Percentiles rank a stretch among this genome's conserved stretches.
Evolutionary conservation across 2,113 vertebrate genomes (phyloP).

Genomic region (Jaculus jaculus): DNA sequence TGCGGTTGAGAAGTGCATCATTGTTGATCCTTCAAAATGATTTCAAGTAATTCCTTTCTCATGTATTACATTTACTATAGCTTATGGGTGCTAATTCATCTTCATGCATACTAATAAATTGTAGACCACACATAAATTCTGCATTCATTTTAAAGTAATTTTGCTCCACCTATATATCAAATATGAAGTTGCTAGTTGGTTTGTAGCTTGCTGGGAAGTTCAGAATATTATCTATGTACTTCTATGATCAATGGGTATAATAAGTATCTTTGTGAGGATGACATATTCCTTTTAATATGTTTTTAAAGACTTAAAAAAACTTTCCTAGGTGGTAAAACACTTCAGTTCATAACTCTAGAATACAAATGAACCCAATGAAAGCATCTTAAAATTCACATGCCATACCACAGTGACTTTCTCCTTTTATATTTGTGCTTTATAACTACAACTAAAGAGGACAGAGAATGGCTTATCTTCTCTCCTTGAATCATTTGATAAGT

Average conservation of each 20-base stretch:
- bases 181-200: conserved; percentile 20
- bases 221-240: conserved; percentile 35
- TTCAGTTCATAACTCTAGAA: conserved; percentile 35
- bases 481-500: conserved; percentile 45
- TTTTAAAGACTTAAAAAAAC: conserved; percentile 38
- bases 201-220: neutral
- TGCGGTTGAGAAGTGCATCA: conserved; percentile 64
- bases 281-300: conserved; percentile 60
- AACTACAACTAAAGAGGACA: conserved; percentile 55
- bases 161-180: conserved; percentile 69
- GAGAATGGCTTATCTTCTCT: conserved; percentile 52
- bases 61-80: conserved; percentile 76
- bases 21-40: conserved; percentile 71
- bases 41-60: conserved; percentile 73
- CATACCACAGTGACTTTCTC: conserved; percentile 49
- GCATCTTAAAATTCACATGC: conserved; percentile 64
- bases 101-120: conserved; percentile 72
- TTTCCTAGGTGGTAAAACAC: conserved; percentile 59
- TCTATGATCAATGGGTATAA: conserved; percentile 68
- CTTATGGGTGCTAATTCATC: conserved; percentile 75
- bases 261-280: conserved; percentile 55
- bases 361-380: conserved; percentile 65
- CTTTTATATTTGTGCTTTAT: conserved; percentile 63
- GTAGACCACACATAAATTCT: conserved; percentile 70
- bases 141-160: conserved; percentile 65